Percentiles rank a stretch among this genome's conserved stretches.
Evolutionary conservation across 1,140 invertebrate genomes (phyloP).

Genomic region (Lepidurus apus): DNA sequence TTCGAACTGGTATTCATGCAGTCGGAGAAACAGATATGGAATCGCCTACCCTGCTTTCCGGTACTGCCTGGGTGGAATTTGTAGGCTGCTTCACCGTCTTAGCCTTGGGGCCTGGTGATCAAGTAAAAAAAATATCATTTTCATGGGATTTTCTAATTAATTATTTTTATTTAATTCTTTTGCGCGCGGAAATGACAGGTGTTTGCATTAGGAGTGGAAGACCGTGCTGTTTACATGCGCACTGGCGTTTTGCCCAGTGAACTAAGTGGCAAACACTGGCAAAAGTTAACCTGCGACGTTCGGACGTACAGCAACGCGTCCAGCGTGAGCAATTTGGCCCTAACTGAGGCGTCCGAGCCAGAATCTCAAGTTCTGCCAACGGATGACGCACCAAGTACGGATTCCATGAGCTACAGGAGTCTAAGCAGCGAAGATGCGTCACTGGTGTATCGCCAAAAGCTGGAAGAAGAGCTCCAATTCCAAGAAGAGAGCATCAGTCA

Average conservation of each 20-base stretch:
- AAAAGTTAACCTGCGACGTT: conserved; percentile 59
- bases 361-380: background rate
- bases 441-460: conserved; percentile 38
- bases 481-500: background rate
- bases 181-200: conserved; percentile 40
- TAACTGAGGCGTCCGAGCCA: background rate
- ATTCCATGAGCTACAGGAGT: conserved; percentile 19
- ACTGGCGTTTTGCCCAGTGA: conserved; percentile 68
- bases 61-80: conserved; percentile 65
- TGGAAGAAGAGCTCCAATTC: conserved; percentile 26
- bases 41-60: conserved; percentile 42
- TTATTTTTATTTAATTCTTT: conserved; percentile 26
- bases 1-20: conserved; percentile 73
- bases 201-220: conserved; percentile 59
- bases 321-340: background rate
- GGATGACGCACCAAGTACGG: background rate
- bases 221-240: conserved; percentile 70
- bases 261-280: conserved; percentile 81
- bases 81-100: conserved; percentile 70
- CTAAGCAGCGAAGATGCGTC: conserved; percentile 33
- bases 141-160: background rate
- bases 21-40: conserved; percentile 53
- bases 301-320: conserved; percentile 64
- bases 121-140: conserved; percentile 54
- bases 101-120: conserved; percentile 79